Conservation (phyloP, 2,888 invertebrate species). For the Xestia sexstrigata region DNA sequence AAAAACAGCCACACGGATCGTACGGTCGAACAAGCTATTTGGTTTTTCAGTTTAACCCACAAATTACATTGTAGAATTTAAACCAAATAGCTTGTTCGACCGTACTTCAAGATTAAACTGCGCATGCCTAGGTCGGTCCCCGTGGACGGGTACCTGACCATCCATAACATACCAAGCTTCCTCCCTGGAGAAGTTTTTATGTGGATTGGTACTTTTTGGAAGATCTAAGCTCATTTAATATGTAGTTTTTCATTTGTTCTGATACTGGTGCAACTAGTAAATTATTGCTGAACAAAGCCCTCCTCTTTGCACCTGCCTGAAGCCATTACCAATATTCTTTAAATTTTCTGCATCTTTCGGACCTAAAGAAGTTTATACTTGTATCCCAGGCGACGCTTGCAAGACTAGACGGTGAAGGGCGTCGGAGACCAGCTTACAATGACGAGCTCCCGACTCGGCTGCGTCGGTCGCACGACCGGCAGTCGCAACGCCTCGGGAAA, state of each 20-base stretch:
- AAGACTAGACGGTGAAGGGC: conserved; percentile 76
- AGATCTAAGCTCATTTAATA: background rate
- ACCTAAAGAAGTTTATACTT: background rate
- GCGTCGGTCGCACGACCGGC: conserved; percentile 78
- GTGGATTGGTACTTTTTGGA: background rate
- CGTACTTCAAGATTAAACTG: background rate
- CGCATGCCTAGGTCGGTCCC: background rate
- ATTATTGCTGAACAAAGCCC: background rate
- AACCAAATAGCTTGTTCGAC: too few species aligned
- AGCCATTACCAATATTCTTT: background rate
- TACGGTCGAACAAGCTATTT: too few species aligned
- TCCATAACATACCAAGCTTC: background rate
- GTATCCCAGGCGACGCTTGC: conserved; percentile 75
- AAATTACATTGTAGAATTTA: too few species aligned
- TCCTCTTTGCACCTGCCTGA: background rate
- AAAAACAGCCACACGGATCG: background rate
- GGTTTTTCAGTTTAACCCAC: too few species aligned
- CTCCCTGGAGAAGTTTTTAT: background rate
- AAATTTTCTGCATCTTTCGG: background rate
- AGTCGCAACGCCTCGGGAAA: conserved; percentile 60
- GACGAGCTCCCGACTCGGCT: conserved; percentile 85
- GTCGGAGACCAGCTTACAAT: conserved; percentile 72
- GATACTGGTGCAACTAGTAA: background rate
- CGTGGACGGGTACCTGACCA: background rate
- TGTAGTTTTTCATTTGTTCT: background rate